phyloP scores from a whole-genome alignment of 1,140 invertebrate species.

The Sesamia nonagrioides region DNA sequence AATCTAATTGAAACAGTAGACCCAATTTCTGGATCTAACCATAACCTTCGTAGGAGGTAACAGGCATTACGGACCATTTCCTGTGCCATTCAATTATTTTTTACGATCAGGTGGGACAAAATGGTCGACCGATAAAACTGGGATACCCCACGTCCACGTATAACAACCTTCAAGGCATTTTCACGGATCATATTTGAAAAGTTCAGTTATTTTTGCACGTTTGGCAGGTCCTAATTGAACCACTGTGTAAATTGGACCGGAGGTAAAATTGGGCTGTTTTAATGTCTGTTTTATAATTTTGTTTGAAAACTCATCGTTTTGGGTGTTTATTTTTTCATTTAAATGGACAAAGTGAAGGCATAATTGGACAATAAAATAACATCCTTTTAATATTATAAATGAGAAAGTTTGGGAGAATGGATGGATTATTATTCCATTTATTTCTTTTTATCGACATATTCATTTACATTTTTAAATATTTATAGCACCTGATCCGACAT shows the following conservation, averaged over 20 bases:
- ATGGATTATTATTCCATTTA: no score
- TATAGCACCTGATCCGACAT: no score
- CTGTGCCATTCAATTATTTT: slow-evolving; percentile 76
- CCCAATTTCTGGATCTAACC: slow-evolving; percentile 43
- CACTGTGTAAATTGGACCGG: slow-evolving; percentile 34
- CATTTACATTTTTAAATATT: no score
- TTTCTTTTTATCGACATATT: no score
- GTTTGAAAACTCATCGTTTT: not conserved
- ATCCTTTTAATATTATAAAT: no score
- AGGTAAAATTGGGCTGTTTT: slow-evolving; percentile 4
- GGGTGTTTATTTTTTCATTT: not conserved
- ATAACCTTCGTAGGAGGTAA: slow-evolving; percentile 37
- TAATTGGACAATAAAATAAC: not conserved
- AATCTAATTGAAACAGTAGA: slow-evolving; percentile 47
- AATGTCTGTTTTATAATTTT: slow-evolving; percentile 20
- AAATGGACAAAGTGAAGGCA: not conserved
- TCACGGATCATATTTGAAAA: slow-evolving; percentile 52
- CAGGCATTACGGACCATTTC: slow-evolving; percentile 37
- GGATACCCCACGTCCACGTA: slow-evolving; percentile 31
- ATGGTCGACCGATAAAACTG: slow-evolving; percentile 66
- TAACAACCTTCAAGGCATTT: slow-evolving; percentile 44
- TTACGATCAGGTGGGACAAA: slow-evolving; percentile 74
- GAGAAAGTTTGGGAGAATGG: no score
- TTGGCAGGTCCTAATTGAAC: slow-evolving; percentile 38
- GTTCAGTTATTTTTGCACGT: slow-evolving; percentile 48